Evolutionary conservation across 2,888 invertebrate species (phyloP), one percentile per base, ranked within the genome.

Genomic region (Pemphredon lugubris): DNA sequence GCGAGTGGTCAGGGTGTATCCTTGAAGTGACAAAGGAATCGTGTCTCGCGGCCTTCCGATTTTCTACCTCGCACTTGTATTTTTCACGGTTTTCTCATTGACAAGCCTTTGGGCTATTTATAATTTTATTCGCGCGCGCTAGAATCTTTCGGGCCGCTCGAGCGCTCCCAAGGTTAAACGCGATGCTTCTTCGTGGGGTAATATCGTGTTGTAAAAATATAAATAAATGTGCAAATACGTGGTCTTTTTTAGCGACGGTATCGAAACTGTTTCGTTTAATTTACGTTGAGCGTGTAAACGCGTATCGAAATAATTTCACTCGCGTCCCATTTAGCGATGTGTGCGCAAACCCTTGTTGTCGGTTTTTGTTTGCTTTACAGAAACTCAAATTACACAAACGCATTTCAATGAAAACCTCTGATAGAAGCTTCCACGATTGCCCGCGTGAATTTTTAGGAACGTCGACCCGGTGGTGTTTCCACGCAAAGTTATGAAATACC

Each of bases 401-500:
- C 2, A 9, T 1, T 1, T 9, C 30, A 9, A 30, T 6, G 30
- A 2, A 30, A 9, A 30, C 6, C 30, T 1, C 9, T 2, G 30
- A 30, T 9, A 30, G 9, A 30, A 30, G n/a, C n/a, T 30, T 30
- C 30, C 7, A 6, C 1, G 7, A 0, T 30, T 30, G 7, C 9
- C 30, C 6, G 9, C 9, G 30, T 2, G 30, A 30, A 30, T 30
- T 30, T 30, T 30, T 9, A 30, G 9, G 30, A 9, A 9, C 2
- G 9, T 6, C 6, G 9, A 9, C 30, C 30, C 1, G n/a, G 34
- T 1, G 34, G 9, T n/a, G 34, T 2, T 34, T 34, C n/a, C 34
- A 34, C n/a, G 34, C 9, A 34, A 34, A 11, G 9, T n/a, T n/a
- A 16, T 11, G 3, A 45, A 53, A 79, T 71, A 74, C 51, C 51